phyloP scores from a whole-genome alignment of 1,140 invertebrate species.

The Heliconius hewitsoni region DNA sequence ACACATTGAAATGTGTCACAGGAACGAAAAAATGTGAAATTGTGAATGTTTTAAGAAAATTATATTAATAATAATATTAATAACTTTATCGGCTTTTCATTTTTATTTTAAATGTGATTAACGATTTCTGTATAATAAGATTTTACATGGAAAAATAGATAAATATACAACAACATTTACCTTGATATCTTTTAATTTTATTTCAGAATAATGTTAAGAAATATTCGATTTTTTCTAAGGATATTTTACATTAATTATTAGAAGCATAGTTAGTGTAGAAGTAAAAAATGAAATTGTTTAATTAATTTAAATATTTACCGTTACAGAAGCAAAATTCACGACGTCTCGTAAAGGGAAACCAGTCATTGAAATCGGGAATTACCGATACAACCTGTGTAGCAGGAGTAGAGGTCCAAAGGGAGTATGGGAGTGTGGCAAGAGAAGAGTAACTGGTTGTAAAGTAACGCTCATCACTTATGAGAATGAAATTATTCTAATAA shows the following conservation, averaged over 20 bases:
- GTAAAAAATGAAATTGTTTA: background rate
- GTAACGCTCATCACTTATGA: slow-evolving; percentile 37
- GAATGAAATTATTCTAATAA: slow-evolving; percentile 27
- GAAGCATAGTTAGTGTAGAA: no score
- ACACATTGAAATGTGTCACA: background rate
- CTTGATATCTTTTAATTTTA: no score
- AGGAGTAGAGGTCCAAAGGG: slow-evolving; percentile 40
- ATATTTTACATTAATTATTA: no score
- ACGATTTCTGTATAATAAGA: no score
- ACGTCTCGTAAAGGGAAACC: slow-evolving; percentile 51
- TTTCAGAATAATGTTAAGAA: no score
- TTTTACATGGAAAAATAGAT: no score
- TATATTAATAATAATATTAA: no score
- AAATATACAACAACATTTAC: no score
- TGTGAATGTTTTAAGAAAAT: background rate
- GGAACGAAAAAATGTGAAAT: background rate
- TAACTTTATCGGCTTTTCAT: no score
- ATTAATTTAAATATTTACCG: background rate
- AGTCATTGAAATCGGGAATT: slow-evolving; percentile 44
- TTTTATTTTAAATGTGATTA: no score
- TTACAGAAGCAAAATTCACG: slow-evolving; percentile 31
- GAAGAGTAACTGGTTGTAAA: slow-evolving; percentile 39
- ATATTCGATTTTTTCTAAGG: no score
- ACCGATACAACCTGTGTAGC: slow-evolving; percentile 50
- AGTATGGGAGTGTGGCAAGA: slow-evolving; percentile 46